Percentiles rank a stretch among this genome's conserved stretches.
Evolutionary conservation across 2,888 invertebrate genomes (phyloP).

Genomic region (Osmoderma eremita): DNA sequence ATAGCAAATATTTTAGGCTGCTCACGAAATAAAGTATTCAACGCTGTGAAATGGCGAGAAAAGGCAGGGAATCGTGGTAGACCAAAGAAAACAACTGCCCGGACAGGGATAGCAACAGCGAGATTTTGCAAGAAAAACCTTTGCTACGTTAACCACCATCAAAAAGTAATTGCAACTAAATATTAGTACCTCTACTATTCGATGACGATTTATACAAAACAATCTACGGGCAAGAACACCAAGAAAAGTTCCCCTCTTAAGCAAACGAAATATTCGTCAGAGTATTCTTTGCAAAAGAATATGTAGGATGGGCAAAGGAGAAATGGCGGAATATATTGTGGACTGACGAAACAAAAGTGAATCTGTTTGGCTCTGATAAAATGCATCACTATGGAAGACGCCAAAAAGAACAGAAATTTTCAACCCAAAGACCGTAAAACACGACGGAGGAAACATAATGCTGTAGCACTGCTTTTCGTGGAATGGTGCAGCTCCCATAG

Average conservation of each 20-base stretch:
- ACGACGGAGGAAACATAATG: background rate
- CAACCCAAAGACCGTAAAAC: constrained; percentile 3
- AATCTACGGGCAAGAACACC: constrained; percentile 6
- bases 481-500: too few relatives aligned
- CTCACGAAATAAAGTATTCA: constrained; percentile 3
- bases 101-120: too few relatives aligned
- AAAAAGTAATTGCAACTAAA: too few relatives aligned
- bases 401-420: constrained; percentile 1
- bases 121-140: too few relatives aligned
- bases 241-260: constrained; percentile 1
- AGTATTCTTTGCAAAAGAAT: background rate
- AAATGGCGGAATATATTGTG: constrained; percentile 8
- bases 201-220: too few relatives aligned
- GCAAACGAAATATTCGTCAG: constrained; percentile 14
- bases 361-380: constrained; percentile 7
- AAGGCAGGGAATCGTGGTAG: background rate
- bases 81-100: too few relatives aligned
- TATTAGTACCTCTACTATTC: too few relatives aligned
- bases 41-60: background rate
- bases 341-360: constrained; percentile 3
- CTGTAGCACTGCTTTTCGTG: background rate
- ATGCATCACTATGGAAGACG: background rate
- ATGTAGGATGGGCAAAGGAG: constrained; percentile 2
- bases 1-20: constrained; percentile 13
- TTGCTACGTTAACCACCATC: too few relatives aligned